phyloP scores from a whole-genome alignment of 1,140 invertebrate species.

The Ylistrum balloti region DNA sequence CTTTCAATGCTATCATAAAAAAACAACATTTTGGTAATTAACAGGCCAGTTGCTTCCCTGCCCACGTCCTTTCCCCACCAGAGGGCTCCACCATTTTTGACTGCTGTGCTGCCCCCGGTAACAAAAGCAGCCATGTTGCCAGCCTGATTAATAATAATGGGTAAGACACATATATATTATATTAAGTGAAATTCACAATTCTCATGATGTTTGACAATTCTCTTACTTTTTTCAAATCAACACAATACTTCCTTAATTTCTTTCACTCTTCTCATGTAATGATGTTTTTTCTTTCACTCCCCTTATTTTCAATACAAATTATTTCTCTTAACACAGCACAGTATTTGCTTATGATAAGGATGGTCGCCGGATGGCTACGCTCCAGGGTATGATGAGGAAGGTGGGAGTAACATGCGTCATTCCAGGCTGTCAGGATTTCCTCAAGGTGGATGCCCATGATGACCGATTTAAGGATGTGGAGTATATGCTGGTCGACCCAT shows the following conservation, averaged over 20 bases:
- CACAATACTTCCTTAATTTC: no score
- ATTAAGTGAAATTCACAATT: no score
- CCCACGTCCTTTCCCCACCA: constrained; percentile 88
- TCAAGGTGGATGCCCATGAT: constrained; percentile 85
- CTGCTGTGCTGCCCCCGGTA: constrained; percentile 97
- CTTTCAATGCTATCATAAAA: no score
- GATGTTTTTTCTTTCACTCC: no score
- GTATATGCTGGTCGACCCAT: constrained; percentile 97
- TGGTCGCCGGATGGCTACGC: constrained; percentile 86
- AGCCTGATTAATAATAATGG: constrained; percentile 91
- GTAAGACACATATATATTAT: constrained; percentile 80
- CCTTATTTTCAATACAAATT: not conserved
- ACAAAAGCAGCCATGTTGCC: constrained; percentile 96
- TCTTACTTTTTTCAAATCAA: no score
- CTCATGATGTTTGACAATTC: no score
- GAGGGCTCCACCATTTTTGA: constrained; percentile 90
- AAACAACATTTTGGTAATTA: constrained; percentile 50
- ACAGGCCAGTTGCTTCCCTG: constrained; percentile 94
- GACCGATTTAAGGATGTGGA: constrained; percentile 87
- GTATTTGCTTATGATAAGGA: constrained; percentile 93
- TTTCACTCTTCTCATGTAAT: no score
- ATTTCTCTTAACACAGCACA: constrained; percentile 83
- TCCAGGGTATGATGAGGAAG: constrained; percentile 78
- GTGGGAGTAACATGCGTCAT: constrained; percentile 87
- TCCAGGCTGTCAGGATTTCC: constrained; percentile 88